Base-by-base conservation (phyloP, 2,797 vertebrate genomes). In the Ceyx erithaca region DNA sequence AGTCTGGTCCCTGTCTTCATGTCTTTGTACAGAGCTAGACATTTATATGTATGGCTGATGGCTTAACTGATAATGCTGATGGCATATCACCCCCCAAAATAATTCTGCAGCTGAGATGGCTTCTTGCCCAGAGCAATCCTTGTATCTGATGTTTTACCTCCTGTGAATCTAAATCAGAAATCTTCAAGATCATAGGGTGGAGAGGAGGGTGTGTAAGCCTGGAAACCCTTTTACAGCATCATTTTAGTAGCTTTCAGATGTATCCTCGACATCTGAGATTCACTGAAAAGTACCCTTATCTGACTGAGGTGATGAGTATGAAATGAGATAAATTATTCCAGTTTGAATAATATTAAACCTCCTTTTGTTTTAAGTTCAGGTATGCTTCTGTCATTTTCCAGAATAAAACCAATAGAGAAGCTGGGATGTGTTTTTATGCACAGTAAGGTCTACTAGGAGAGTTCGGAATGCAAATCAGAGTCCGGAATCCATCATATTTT, bases 31-130 rank as follows among this genome's bases (percentile, higher is more conserved):
- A 61, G 72, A 70, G 51, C 48, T 51, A 83, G 73, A 40, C 59
- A 70, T 91, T 84, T 79, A 41, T 95, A 82, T 66, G 87, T 83
- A 33, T 75, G 86, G 86, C 70, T 79, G 79, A 90, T 96, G 90
- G 71, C 84, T 89, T 87, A 73, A 73, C 64, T 80, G 86, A 94
- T 94, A 91, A 86, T 33, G 78, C 86, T 91, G 86, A 78, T 92
- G 87, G 72, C 57, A 14, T 66, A 80, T 90, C 51, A 31, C 78
- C 75, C 68, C 72, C 80, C 66, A 58, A 88, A 95, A 93, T 76
- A 92, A 87, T 89, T 80, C 87, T 85, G 43, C 43, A 73, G 81
- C 63, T 2, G n/a, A 89, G 61, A 76, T 91, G 91, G 89, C 22
- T 0, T 33, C 63, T 89, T 94, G 87, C 87, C 85, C 93, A 85